These are phyloP conservation scores for Anastrepha obliqua DNA, from an alignment of 1,140 invertebrate genomes.

Conservation along the genomic window DNA sequence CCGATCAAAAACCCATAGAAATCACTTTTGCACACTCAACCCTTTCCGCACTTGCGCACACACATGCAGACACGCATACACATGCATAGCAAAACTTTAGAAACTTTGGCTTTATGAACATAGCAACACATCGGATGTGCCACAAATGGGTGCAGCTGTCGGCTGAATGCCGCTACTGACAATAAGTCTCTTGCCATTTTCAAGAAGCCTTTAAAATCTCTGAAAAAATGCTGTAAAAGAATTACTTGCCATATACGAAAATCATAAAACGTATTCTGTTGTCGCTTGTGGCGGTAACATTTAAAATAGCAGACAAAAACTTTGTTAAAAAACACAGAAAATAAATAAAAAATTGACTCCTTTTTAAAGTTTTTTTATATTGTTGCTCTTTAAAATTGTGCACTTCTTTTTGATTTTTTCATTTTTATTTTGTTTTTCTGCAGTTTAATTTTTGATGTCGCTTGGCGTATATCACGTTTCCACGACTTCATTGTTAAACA, in stretches of 20 bases:
- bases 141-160: slow-evolving; percentile 35
- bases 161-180: neutral
- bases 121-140: neutral
- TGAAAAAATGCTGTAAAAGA: neutral
- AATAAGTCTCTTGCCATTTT: neutral
- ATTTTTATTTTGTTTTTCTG: neutral
- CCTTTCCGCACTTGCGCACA: too few species aligned
- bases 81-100: too few species aligned
- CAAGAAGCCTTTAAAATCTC: slow-evolving; percentile 8
- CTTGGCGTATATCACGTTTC: slow-evolving; percentile 48
- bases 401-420: neutral
- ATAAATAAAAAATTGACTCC: neutral
- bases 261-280: slow-evolving; percentile 6
- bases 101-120: neutral
- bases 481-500: slow-evolving; percentile 44
- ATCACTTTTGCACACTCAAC: too few species aligned
- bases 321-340: neutral
- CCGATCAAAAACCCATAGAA: too few species aligned
- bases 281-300: neutral
- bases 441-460: slow-evolving; percentile 20
- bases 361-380: neutral
- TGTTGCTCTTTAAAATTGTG: neutral
- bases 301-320: slow-evolving; percentile 6
- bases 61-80: too few species aligned
- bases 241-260: slow-evolving; percentile 6